A percentile compares a stretch with the other conserved stretches of the same genome.
phyloP scores from a whole-genome alignment of 2,888 invertebrate species.

The Pseudoips prasinana region DNA sequence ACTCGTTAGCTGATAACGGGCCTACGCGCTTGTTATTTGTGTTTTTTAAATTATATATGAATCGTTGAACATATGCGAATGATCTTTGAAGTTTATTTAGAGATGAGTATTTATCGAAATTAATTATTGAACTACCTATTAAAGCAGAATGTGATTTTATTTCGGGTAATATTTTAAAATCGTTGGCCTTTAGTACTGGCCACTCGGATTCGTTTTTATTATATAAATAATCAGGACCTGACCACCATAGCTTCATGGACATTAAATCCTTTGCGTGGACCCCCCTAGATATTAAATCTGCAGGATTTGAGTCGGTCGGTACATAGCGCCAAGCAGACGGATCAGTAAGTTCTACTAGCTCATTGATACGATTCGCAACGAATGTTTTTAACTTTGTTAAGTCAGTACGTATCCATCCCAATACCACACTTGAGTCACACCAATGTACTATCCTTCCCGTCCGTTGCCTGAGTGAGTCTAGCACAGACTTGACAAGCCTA shows the following conservation, averaged over 20 bases:
- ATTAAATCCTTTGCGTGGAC: constrained; percentile 4
- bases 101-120: constrained; percentile 16
- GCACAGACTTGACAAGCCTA: constrained; percentile 13
- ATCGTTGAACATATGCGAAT: constrained; percentile 20
- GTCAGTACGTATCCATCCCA: constrained; percentile 25
- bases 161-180: constrained; percentile 9
- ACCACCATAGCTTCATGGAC: constrained; percentile 16
- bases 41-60: constrained; percentile 16
- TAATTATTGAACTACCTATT: constrained; percentile 6
- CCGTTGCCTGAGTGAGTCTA: constrained; percentile 10
- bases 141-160: constrained; percentile 7
- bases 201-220: constrained; percentile 14
- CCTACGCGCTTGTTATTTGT: constrained; percentile 7
- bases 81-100: constrained; percentile 14
- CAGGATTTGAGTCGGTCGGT: constrained; percentile 24
- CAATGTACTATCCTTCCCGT: constrained; percentile 15
- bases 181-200: constrained; percentile 10
- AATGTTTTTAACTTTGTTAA: constrained; percentile 24
- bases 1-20: constrained; percentile 14
- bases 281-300: constrained; percentile 27
- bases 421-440: constrained; percentile 30
- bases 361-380: constrained; percentile 26
- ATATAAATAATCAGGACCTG: constrained; percentile 15
- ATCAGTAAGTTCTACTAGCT: constrained; percentile 19
- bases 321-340: constrained; percentile 24